These are phyloP conservation scores for Cephonodes hylas DNA, from an alignment of 2,888 invertebrate genomes.

Conservation along the genomic window DNA sequence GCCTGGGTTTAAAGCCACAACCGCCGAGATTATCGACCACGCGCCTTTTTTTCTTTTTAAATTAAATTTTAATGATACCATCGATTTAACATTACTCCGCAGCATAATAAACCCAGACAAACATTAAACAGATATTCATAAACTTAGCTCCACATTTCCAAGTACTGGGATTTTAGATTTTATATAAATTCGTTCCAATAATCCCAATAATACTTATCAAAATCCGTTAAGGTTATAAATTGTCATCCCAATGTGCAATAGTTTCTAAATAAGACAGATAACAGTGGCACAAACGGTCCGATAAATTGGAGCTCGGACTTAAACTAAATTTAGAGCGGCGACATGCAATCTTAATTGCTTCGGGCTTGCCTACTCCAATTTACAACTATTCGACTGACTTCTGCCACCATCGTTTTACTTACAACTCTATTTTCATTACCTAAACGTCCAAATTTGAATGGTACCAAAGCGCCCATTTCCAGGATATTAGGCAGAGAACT, in stretches of 20 bases:
- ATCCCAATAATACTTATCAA: too few species aligned
- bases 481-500: constrained; percentile 4
- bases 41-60: too few species aligned
- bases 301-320: constrained; percentile 57
- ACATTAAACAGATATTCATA: too few species aligned
- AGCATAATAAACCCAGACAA: too few species aligned
- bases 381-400: constrained; percentile 45
- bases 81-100: too few species aligned
- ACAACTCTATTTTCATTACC: not conserved
- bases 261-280: constrained; percentile 33
- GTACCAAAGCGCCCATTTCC: not conserved
- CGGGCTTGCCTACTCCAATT: constrained; percentile 51
- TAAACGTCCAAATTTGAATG: not conserved
- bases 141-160: too few species aligned
- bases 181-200: too few species aligned
- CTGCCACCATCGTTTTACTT: not conserved
- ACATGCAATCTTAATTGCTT: constrained; percentile 73
- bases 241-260: constrained; percentile 1
- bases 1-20: too few species aligned
- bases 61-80: too few species aligned
- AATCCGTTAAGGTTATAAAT: not conserved
- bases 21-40: too few species aligned
- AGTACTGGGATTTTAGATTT: too few species aligned
- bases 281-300: constrained; percentile 43
- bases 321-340: constrained; percentile 61